Base-by-base conservation (phyloP, 2,888 invertebrate species). In the Halictus quadricinctus region DNA sequence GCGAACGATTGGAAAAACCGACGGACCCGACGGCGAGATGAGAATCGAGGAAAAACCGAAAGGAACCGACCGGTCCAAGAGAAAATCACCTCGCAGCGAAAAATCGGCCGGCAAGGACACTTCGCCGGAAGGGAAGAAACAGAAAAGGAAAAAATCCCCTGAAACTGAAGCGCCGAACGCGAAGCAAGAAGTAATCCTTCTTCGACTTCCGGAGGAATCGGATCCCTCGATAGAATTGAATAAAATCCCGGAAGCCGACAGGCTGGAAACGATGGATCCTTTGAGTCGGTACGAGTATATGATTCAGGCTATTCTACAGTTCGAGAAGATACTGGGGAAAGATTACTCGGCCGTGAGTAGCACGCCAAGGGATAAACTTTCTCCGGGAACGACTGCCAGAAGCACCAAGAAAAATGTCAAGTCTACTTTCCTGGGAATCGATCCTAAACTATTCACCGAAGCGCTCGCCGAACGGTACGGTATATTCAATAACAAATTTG, bases 251-350 rank as follows among this genome's bases (percentile, higher is more conserved):
- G 48, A 78, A 2, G 7, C 70, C 18, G 91, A 91, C 15, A 90
- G 89, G 70, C 66, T 93, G 21, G 83, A 89, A 43, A 64, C 21
- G 29, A 72, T 92, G 79, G 91, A 93, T 79, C 76, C 84, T 46
- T 88, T 91, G 72, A 89, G 87, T 75, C 84, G 81, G 72, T 93
- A 92, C 77, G 93, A 93, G 64, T 88, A 87, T 76, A 93, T 91
- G 80, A 85, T 93, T n/a, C 86, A 91, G 43, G 77, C 84, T 6
- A 86, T 92, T 73, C 46, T 72, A 21, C 43, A 85, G 36, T 13
- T 91, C 72, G 81, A 89, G 60, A 85, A 70, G 46, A 85, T 88
- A 18, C 36, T 89, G 36, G 25, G 69, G 18, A 36, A 36, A 36
- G 43, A 50, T 25, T 60, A n/a, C 50, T 21, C 25, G 72, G 73